Base-by-base conservation (phyloP, 2,113 vertebrate species). In the Ondatra zibethicus region DNA sequence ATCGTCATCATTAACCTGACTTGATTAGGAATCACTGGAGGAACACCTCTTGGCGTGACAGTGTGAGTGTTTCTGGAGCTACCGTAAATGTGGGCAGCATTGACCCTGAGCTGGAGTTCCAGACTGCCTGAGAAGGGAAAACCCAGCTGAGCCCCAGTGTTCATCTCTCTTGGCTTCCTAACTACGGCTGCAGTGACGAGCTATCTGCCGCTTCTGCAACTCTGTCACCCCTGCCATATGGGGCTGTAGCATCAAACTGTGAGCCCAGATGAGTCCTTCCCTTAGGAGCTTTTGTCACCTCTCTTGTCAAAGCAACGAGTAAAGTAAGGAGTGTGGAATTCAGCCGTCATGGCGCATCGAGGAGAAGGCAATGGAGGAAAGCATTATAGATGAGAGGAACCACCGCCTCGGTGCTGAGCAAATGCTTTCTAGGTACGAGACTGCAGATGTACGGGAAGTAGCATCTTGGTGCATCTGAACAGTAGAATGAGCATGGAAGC, bases 301-400 rank as follows among this genome's bases (percentile, higher is more conserved):
- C 23, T 39, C 21, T 50, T 39, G 45, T 55, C 47, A 39, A 12
- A 10, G 4, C 13, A 55, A 39, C 10, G 23, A 29, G 23, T 39
- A 88, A 88, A 42, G n/a, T 31, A 88, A 72, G 31, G 50, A 73
- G 25, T 39, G 19, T 2, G 5, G 13, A 95, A 72, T 11, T 63
- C 12, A 81, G 42, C 63, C 23, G 50, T 76, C 52, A 82, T 36
- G 16, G 16, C 3, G 33, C 93, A n/a, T 1, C 33, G 45, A 84
- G 39, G 50, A 94, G 52, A 25, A 88, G 29, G 12, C 47, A 72
- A 91, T 94, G 91, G 36, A 88, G 27, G 55, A 87, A 82, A 31
- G 39, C 68, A 70, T 33, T 33, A 52, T 5, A 72, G 36, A 85
- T 36, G 11, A 21, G 33, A 95, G 76, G 31, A 73, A 94, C 52